Conservation (phyloP, 2,888 invertebrate species). For the Nipponacmea schrenckii region DNA sequence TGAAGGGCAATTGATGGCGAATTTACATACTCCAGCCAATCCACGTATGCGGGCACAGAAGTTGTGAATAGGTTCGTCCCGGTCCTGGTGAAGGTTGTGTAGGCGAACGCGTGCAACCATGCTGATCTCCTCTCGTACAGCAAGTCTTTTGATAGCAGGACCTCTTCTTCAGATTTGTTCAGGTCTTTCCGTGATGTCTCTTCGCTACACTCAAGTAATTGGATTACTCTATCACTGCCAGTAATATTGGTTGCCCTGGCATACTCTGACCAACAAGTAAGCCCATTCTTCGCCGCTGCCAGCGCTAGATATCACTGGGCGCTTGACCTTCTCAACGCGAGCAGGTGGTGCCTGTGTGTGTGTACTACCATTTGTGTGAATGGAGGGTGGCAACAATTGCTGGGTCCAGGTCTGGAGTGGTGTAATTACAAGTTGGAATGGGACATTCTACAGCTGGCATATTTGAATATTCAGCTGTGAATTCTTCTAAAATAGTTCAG, state of each 20-base stretch:
- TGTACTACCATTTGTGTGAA: neutral
- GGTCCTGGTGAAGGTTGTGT: constrained; percentile 32
- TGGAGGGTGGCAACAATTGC: neutral
- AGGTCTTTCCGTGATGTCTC: constrained; percentile 24
- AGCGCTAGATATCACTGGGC: too few relatives aligned
- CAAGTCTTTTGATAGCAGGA: constrained; percentile 37
- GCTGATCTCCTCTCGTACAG: too few relatives aligned
- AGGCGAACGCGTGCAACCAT: constrained; percentile 27
- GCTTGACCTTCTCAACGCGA: too few relatives aligned
- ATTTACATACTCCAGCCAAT: too few relatives aligned
- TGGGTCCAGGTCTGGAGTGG: neutral
- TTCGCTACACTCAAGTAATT: constrained; percentile 25
- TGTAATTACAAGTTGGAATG: neutral
- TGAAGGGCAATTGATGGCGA: neutral
- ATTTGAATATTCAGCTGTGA: too few relatives aligned
- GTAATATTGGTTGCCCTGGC: constrained; percentile 20
- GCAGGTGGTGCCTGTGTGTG: neutral
- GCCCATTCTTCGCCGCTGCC: constrained; percentile 23
- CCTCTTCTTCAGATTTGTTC: constrained; percentile 31
- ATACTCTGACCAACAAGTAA: constrained; percentile 23
- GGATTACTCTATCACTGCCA: constrained; percentile 16
- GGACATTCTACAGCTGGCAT: too few relatives aligned
- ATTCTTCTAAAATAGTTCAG: too few relatives aligned
- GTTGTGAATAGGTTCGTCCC: constrained; percentile 24
- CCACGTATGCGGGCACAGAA: constrained; percentile 16